phyloP scores from a whole-genome alignment of 2,113 vertebrate genomes.

The Phainopepla nitens region DNA sequence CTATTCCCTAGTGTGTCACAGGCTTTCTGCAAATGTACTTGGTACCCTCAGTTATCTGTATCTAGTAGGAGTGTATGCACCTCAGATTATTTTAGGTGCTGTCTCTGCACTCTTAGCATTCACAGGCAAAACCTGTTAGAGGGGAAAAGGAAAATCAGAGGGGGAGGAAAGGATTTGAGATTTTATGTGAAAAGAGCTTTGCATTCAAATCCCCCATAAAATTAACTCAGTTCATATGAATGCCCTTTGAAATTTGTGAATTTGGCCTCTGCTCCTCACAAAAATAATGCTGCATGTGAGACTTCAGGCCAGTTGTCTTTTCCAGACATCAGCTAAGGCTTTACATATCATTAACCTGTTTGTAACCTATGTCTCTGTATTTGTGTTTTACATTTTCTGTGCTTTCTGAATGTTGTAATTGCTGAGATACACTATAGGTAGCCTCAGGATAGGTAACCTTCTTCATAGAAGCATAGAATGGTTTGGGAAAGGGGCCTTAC shows the following conservation, averaged over 20 bases:
- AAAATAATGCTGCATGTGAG: not conserved
- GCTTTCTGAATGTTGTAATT: not conserved
- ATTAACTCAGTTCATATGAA: not conserved
- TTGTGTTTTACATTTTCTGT: not conserved
- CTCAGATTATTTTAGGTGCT: not conserved
- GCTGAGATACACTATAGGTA: not conserved
- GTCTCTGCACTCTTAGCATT: not conserved
- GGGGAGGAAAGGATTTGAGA: not conserved
- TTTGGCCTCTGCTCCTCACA: not conserved
- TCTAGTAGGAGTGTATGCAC: not conserved
- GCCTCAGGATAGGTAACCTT: not conserved
- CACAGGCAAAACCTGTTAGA: not conserved
- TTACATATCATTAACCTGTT: not conserved
- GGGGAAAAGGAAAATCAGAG: not conserved
- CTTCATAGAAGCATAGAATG: not conserved
- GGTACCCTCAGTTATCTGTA: not conserved
- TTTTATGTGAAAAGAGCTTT: not conserved
- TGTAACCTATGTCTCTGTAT: not conserved
- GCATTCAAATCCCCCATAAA: not conserved
- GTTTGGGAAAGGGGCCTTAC: not conserved
- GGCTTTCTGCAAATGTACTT: not conserved
- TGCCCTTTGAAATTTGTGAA: not conserved
- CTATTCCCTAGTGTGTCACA: not conserved
- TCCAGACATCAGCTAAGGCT: not conserved
- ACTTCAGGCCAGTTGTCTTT: not conserved